A percentile compares a stretch with the other conserved stretches of the same genome.
phyloP scores from a whole-genome alignment of 2,797 vertebrate genomes.

The Hyperoplus lanceolatus region DNA sequence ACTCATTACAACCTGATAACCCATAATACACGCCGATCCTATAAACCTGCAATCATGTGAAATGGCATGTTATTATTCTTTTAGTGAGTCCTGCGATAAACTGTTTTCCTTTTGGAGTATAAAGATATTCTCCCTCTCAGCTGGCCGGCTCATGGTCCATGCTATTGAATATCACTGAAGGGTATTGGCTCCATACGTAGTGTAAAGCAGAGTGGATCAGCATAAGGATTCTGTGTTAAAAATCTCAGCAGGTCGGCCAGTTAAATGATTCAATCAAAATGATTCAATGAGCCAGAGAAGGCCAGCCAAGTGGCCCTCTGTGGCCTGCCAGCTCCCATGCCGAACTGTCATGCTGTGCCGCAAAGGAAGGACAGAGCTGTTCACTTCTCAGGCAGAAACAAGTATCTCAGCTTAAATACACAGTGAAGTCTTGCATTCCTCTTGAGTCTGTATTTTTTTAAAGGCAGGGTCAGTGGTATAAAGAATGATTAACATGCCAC shows the following conservation, averaged over 20 bases:
- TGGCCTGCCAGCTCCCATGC: conserved; percentile 57
- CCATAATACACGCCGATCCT: conserved; percentile 36
- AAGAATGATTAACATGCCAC: conserved; percentile 30
- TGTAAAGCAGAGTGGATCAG: conserved; percentile 27
- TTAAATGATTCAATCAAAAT: conserved; percentile 62
- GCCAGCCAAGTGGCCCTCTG: conserved; percentile 51
- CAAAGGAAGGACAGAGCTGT: conserved; percentile 44
- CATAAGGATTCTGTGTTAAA: conserved; percentile 46
- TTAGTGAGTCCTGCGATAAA: conserved; percentile 32
- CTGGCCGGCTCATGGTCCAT: conserved; percentile 17
- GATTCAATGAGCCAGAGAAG: conserved; percentile 53
- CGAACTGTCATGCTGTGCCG: conserved; percentile 48
- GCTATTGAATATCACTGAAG: conserved; percentile 45
- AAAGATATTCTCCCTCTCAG: conserved; percentile 28
- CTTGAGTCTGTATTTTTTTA: background rate
- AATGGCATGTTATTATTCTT: conserved; percentile 44
- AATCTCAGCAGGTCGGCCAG: conserved; percentile 47
- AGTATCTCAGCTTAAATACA: conserved; percentile 26
- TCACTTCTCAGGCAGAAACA: conserved; percentile 40
- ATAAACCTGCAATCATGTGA: conserved; percentile 50
- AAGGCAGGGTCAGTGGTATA: conserved; percentile 31
- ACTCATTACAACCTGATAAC: conserved; percentile 28
- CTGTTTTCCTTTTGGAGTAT: conserved; percentile 51
- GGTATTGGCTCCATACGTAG: conserved; percentile 39
- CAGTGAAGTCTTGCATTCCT: conserved; percentile 11